These are phyloP conservation scores for Trachymyrmex cornetzi DNA, from an alignment of 1,140 invertebrate genomes.

Conservation along the genomic window DNA sequence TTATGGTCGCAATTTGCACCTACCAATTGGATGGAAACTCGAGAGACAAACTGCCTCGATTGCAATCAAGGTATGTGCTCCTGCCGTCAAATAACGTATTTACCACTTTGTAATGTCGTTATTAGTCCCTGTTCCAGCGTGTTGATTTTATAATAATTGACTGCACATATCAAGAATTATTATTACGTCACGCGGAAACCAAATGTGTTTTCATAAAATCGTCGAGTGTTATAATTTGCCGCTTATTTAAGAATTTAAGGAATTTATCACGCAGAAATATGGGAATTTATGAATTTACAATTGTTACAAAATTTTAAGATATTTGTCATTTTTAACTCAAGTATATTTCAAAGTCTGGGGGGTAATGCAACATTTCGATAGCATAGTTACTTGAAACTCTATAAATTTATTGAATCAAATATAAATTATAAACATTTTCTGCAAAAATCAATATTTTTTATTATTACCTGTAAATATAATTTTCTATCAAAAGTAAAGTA, in stretches of 20 bases:
- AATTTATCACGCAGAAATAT: not conserved
- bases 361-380: not conserved
- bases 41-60: slow-evolving; percentile 48
- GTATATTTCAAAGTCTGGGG: not conserved
- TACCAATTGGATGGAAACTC: slow-evolving; percentile 54
- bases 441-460: not conserved
- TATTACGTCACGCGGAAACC: not conserved
- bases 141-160: slow-evolving; percentile 21
- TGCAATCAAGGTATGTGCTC: slow-evolving; percentile 51
- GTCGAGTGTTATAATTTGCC: not conserved
- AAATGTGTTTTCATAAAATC: not conserved
- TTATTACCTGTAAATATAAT: not conserved
- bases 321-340: not conserved
- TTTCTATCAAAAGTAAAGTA: not conserved
- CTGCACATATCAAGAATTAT: not conserved
- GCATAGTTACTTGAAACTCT: not conserved
- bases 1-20: slow-evolving; percentile 61
- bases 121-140: not conserved
- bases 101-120: slow-evolving; percentile 1
- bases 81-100: slow-evolving; percentile 37
- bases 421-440: not conserved
- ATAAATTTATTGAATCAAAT: not conserved
- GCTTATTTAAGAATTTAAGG: not conserved
- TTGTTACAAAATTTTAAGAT: not conserved
- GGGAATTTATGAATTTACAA: not conserved